Base-by-base conservation (phyloP, 1,140 invertebrate genomes). In the Arctopsyche grandis region DNA sequence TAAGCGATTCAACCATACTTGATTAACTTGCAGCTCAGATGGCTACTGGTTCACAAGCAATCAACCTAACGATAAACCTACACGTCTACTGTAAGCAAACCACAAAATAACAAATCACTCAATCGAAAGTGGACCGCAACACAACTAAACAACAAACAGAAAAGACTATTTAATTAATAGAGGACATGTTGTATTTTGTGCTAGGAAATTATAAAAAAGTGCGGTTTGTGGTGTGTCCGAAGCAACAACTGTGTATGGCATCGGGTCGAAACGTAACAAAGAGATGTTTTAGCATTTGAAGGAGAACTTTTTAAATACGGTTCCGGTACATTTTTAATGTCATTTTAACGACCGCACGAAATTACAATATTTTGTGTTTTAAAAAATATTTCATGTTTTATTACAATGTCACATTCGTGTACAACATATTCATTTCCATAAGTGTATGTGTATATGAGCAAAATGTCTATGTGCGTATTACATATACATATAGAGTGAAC, bases 321-420 rank as follows among this genome's bases (percentile, higher is more conserved):
- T 52, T 52, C 16, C 48, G 12, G 48, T 52, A 52, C 48, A 16
- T 22, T 60, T 60, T 60, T 60, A 60, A 60, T 60, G 58, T 22
- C 10, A 19, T 60, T 60, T 60, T 60, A 60, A 60, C 58, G 58
- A 60, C 58, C 21, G 16, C 58, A 10, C 58, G 58, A 60, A 60
- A 60, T 60, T 60, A 16, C 48, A 52, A 52, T 52, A 52, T 52
- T 52, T 12, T 16, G 3, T 38, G 29, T 38, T 38, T 38, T 38
- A 4, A 38, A 38, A 38, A 38, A 38, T 38, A 4, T 4, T 38
- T 38, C 29, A 38, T 52, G 56, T 9, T 60, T 60, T 60, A 60
- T 60, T 4, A 60, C 16, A 19, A 21, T 16, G 16, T 60, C 56
- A 60, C 16, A 21, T 60, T 16, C 16, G 12, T 52, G 48, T n/a